These are phyloP conservation scores for Setipinna tenuifilis DNA, from an alignment of 2,797 vertebrate species.

Conservation along the genomic window DNA sequence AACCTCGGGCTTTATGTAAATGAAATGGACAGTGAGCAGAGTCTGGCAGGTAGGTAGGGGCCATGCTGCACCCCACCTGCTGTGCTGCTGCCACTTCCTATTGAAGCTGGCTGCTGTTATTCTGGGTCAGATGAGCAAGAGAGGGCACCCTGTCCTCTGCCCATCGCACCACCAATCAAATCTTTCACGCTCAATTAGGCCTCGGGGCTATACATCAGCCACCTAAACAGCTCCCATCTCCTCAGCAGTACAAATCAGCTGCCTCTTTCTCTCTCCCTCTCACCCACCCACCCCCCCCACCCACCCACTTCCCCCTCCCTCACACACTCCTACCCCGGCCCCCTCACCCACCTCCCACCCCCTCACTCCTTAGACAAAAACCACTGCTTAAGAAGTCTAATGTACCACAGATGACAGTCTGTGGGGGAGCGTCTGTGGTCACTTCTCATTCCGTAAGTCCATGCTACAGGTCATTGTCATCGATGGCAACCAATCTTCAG, in stretches of 20 bases:
- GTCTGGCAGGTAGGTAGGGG: background rate
- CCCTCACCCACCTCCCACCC: too few relatives aligned
- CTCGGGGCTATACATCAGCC: conserved; percentile 63
- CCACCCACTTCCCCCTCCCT: background rate
- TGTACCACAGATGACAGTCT: background rate
- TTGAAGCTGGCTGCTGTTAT: background rate
- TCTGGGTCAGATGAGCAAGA: conserved; percentile 2
- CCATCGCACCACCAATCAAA: conserved; percentile 66
- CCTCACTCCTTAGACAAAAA: background rate
- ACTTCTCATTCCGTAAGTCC: background rate
- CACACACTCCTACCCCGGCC: background rate
- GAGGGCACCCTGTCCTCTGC: conserved; percentile 55
- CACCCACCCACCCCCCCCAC: conserved; percentile 27
- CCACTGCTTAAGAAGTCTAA: background rate
- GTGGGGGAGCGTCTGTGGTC: background rate
- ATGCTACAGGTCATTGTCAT: background rate
- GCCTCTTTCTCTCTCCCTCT: conserved; percentile 24
- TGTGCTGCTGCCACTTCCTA: background rate
- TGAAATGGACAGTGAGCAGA: background rate
- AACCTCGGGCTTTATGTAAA: background rate
- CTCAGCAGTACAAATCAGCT: background rate
- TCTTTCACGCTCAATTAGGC: conserved; percentile 66
- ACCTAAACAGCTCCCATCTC: conserved; percentile 23
- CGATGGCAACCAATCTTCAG: background rate
- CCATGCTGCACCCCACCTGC: background rate